Conservation (phyloP, 1,140 invertebrate genomes). For the Bombus picipes region DNA sequence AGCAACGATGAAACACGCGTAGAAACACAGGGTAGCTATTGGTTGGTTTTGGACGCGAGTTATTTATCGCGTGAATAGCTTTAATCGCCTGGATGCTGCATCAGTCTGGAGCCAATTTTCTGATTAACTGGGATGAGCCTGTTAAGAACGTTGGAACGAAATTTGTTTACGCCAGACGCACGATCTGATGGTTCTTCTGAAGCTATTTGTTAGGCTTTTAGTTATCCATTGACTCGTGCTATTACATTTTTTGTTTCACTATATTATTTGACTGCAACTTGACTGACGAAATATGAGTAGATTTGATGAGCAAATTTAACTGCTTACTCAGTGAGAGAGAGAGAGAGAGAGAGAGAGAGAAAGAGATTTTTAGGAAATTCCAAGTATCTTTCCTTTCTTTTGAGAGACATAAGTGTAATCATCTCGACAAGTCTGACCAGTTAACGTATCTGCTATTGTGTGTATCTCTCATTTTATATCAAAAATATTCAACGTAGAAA, state of each 20-base stretch:
- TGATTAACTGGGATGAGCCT: constrained; percentile 1
- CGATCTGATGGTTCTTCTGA: not conserved
- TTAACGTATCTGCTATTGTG: no score
- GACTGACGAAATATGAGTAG: not conserved
- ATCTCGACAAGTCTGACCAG: no score
- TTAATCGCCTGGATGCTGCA: not conserved
- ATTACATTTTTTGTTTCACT: not conserved
- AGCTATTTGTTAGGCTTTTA: not conserved
- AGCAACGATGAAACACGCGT: not conserved
- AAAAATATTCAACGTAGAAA: no score
- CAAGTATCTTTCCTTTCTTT: no score
- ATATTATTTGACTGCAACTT: not conserved
- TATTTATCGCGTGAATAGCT: constrained; percentile 30
- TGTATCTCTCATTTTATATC: no score
- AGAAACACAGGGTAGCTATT: constrained; percentile 17
- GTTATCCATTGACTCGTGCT: not conserved
- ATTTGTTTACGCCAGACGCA: not conserved
- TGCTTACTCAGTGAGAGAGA: no score
- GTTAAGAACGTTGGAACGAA: not conserved
- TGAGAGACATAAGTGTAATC: no score
- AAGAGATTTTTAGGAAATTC: no score
- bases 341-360: no score
- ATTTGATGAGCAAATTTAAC: no score
- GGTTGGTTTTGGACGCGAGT: not conserved
- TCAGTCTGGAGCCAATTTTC: constrained; percentile 1